Base-by-base conservation (phyloP, 1,140 invertebrate genomes). In the Steinernema khuongi region DNA sequence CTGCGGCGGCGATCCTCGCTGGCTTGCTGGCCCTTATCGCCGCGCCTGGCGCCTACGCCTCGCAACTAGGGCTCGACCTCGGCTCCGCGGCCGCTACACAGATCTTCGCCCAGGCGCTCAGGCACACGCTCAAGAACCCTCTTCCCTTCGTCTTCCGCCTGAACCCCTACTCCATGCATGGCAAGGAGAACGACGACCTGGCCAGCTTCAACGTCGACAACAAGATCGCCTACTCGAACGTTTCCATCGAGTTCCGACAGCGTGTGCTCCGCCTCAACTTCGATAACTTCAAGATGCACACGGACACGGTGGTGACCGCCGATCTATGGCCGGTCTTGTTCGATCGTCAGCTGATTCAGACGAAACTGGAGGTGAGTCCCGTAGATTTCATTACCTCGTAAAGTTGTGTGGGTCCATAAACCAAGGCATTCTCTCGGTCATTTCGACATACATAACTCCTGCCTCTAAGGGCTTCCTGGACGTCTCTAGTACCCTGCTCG, bases 281-380 rank as follows among this genome's bases (percentile, higher is more conserved):
- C 50, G 50, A 60, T 4, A 60, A 60, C 26, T 60, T 60, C 22
- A 60, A 60, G 19, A 60, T 60, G 50, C 50, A 60, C 50, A 60
- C 50, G 50, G 50, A 60, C 50, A 60, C 50, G 11, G 50, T 60
- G 11, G 50, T 60, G 4, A 22, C 26, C 50, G 50, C 50, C 50
- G 50, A 60, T 60, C 26, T 60, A 60, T 60, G 50, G 50, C 50
- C 50, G 14, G 50, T 60, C 26, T 22, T 60, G 14, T 60, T 60
- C 50, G 50, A 60, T 26, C 50, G 50, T 7, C 50, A 60, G 50
- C 50, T 60, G 11, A 60, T 60, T 60, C 50, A 60, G 50, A 60
- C 50, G 11, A 7, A 22, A 60, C 26, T 60, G 50, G 50, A 60
- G 50, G 50, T 60, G 26, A 60, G 50, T n/a, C 50, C 50, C 14